phyloP scores from a whole-genome alignment of 2,888 invertebrate species.

The Dromius quadrimaculatus region DNA sequence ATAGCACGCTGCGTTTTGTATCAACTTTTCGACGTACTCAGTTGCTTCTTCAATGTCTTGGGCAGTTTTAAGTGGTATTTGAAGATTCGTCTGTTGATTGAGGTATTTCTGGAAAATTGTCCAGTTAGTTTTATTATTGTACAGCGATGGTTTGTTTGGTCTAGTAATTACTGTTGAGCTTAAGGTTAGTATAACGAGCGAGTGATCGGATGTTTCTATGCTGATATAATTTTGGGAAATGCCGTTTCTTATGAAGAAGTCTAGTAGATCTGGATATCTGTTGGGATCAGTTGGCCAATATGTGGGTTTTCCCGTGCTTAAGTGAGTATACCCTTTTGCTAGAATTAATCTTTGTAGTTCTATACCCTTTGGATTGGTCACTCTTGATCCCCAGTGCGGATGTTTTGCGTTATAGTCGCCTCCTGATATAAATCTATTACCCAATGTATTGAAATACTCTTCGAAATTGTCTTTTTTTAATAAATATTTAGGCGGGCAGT shows the following conservation, averaged over 20 bases:
- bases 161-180: neutral
- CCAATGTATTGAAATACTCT: no score
- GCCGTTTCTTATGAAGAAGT: neutral
- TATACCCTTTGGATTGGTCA: no score
- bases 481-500: neutral
- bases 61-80: constrained; percentile 22
- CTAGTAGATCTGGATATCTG: no score
- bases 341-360: no score
- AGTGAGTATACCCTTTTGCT: no score
- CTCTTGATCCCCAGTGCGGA: no score
- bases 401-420: no score
- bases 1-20: constrained; percentile 6
- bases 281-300: no score
- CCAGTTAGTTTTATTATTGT: constrained; percentile 16
- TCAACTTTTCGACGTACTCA: neutral
- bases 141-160: neutral
- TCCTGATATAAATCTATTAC: no score
- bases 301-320: no score
- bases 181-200: neutral
- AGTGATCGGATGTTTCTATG: neutral
- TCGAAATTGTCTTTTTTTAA: neutral
- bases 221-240: neutral
- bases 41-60: constrained; percentile 3
- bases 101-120: neutral
- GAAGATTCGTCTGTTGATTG: neutral